Conservation (phyloP, 2,797 vertebrate genomes). For the Phalloptychus januarius region DNA sequence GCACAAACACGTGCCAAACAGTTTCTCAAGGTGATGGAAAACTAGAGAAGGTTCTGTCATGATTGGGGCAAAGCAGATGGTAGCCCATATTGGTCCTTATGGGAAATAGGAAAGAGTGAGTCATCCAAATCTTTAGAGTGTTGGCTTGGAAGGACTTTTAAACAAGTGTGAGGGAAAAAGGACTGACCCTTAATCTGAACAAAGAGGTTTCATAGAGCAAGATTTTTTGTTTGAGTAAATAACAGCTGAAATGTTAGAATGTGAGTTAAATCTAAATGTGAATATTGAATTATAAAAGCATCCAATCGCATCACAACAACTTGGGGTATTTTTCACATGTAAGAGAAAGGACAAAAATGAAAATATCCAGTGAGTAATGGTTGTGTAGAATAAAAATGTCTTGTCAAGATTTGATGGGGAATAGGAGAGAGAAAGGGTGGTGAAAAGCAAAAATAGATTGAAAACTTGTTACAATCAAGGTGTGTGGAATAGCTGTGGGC, state of each 20-base stretch:
- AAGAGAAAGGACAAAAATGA: neutral
- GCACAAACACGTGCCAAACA: slow-evolving; percentile 21
- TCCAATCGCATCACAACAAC: neutral
- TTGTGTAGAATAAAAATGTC: neutral
- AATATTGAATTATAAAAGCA: neutral
- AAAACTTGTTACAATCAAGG: neutral
- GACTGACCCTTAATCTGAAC: neutral
- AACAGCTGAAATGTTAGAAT: neutral
- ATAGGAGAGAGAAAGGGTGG: neutral
- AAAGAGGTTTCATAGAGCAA: neutral
- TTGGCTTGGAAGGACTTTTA: slow-evolving; percentile 18
- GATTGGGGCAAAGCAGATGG: slow-evolving; percentile 69
- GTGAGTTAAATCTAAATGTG: neutral
- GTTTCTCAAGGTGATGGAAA: slow-evolving; percentile 50
- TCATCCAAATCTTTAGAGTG: slow-evolving; percentile 49
- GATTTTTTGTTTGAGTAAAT: neutral
- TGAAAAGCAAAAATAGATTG: neutral
- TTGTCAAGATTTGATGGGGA: neutral
- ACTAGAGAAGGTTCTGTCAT: slow-evolving; percentile 49
- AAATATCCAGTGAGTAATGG: neutral
- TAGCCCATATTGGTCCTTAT: slow-evolving; percentile 62
- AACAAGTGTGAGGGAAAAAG: neutral
- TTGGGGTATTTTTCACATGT: neutral
- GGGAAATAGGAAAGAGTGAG: slow-evolving; percentile 57
- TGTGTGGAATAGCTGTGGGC: neutral